Evolutionary conservation across 64 coral and sea anemone species (phyloP).

Genomic region (Porites lutea): DNA sequence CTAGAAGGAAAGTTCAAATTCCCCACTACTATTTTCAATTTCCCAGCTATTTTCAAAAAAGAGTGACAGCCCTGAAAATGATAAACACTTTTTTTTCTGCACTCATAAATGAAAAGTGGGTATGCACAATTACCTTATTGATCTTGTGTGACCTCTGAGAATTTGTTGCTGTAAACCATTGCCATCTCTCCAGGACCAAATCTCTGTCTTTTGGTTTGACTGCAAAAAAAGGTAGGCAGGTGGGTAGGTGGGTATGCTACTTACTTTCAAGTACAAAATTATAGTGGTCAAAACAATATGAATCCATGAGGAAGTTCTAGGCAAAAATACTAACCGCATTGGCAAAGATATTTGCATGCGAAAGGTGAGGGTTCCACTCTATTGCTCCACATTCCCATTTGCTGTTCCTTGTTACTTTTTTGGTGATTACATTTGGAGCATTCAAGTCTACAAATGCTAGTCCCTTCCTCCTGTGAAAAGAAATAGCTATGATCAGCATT

Average conservation of each 20-base stretch:
- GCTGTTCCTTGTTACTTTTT: conserved; percentile 86
- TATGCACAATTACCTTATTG: conserved; percentile 54
- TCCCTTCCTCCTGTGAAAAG: conserved; percentile 68
- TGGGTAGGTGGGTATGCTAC: neutral
- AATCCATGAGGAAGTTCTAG: neutral
- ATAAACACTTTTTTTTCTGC: no score
- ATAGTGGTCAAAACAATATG: neutral
- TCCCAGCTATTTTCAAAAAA: no score
- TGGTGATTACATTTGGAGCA: conserved; percentile 60
- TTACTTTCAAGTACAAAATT: no score
- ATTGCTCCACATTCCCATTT: conserved; percentile 92
- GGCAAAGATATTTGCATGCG: conserved; percentile 86
- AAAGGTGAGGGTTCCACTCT: conserved; percentile 91
- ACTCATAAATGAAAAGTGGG: no score
- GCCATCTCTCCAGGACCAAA: conserved; percentile 86
- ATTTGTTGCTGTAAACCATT: conserved; percentile 82
- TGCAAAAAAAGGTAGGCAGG: neutral
- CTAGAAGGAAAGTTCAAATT: no score
- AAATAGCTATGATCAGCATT: no score
- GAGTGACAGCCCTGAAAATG: no score
- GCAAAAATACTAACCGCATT: conserved; percentile 68
- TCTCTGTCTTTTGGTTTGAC: conserved; percentile 91
- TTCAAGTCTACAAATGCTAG: conserved; percentile 84
- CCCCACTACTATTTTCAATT: no score
- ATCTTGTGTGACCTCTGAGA: conserved; percentile 88